phyloP scores from a whole-genome alignment of 2,797 vertebrate species.

The Dallia pectoralis region DNA sequence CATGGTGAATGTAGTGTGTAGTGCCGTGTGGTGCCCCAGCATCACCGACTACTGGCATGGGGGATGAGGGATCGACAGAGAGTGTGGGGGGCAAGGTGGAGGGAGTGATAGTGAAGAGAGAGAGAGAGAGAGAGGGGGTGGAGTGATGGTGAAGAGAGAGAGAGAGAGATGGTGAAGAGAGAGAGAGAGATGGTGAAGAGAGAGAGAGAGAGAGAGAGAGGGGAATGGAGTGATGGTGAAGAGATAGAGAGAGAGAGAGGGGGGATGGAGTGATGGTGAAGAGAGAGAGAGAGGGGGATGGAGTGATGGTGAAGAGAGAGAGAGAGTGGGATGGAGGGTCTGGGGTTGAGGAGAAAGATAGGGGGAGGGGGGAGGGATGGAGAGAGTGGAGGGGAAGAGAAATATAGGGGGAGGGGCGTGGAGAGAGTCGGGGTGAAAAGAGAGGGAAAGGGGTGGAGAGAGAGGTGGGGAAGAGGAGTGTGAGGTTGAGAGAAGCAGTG shows the following conservation, averaged over 20 bases:
- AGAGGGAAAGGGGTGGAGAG: constrained; percentile 18
- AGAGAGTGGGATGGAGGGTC: neutral
- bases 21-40: constrained; percentile 72
- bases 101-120: neutral
- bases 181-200: neutral
- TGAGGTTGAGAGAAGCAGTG: neutral
- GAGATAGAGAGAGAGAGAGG: neutral
- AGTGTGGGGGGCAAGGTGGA: constrained; percentile 1
- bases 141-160: neutral
- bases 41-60: constrained; percentile 58
- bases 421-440: constrained; percentile 12
- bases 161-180: neutral
- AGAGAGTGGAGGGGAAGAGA: no score
- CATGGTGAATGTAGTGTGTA: constrained; percentile 90
- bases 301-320: constrained; percentile 16
- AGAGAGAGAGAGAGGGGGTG: neutral
- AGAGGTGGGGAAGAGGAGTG: neutral
- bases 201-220: neutral
- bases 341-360: no score
- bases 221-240: neutral
- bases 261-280: constrained; percentile 3
- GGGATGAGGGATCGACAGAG: neutral
- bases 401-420: neutral
- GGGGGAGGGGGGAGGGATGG: neutral
- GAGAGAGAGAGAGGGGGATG: constrained; percentile 13